Conservation (phyloP, 2,888 invertebrate genomes). For the Nomada goodeniana region DNA sequence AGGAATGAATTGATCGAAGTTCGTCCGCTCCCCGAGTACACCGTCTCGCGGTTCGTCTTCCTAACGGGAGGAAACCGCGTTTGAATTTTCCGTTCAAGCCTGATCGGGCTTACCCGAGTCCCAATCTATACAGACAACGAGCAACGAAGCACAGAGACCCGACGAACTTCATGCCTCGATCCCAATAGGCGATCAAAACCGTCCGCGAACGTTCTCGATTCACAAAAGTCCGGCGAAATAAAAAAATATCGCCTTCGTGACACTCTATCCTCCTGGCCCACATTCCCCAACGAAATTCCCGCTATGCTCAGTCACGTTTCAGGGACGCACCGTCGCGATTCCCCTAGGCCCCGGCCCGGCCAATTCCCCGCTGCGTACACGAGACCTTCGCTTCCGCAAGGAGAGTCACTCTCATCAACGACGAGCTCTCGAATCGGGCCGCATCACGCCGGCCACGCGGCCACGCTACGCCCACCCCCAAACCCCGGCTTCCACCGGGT, state of each 20-base stretch:
- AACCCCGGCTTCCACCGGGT: constrained; percentile 55
- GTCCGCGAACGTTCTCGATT: no score
- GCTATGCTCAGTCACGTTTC: constrained; percentile 66
- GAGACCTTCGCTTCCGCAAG: constrained; percentile 16
- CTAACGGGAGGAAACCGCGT: no score
- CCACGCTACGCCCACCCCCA: constrained; percentile 44
- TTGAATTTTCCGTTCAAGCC: no score
- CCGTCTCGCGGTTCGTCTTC: neutral
- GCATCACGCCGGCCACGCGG: constrained; percentile 58
- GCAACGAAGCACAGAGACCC: no score
- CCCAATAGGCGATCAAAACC: no score
- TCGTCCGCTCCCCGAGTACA: constrained; percentile 1
- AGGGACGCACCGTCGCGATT: constrained; percentile 61
- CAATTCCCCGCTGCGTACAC: constrained; percentile 15
- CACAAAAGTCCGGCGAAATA: no score
- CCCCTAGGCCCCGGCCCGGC: constrained; percentile 1
- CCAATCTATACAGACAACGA: no score
- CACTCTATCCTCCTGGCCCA: constrained; percentile 4
- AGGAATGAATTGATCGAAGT: constrained; percentile 33
- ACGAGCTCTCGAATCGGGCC: constrained; percentile 61
- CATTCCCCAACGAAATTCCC: constrained; percentile 43
- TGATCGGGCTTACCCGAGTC: no score
- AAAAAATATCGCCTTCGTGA: neutral
- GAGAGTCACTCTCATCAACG: constrained; percentile 59
- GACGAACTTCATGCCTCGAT: no score